These are phyloP conservation scores for Valencia hispanica DNA, from an alignment of 2,797 vertebrate genomes.

Conservation along the genomic window DNA sequence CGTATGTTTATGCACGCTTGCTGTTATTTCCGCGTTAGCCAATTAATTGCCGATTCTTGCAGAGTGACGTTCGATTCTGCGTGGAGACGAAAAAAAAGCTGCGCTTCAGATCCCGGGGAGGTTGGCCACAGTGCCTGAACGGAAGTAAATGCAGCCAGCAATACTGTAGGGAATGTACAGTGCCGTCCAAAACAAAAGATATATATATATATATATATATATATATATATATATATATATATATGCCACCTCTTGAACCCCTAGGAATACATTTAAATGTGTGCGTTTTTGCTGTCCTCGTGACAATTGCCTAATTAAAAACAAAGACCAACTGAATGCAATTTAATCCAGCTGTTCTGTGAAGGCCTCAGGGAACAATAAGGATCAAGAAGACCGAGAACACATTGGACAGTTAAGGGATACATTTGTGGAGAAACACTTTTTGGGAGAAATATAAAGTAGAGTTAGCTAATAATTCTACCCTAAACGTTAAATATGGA, in stretches of 20 bases:
- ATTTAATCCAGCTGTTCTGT: not conserved
- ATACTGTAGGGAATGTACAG: too few species aligned
- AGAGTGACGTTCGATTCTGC: slow-evolving; percentile 36
- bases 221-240: too few species aligned
- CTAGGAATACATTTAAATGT: not conserved
- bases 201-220: too few species aligned
- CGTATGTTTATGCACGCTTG: slow-evolving; percentile 18
- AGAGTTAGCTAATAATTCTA: too few species aligned
- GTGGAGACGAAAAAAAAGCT: slow-evolving; percentile 28
- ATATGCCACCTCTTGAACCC: not conserved
- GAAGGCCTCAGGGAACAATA: too few species aligned
- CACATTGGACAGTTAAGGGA: too few species aligned
- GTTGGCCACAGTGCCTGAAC: slow-evolving; percentile 37
- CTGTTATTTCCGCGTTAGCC: slow-evolving; percentile 16
- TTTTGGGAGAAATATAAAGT: too few species aligned
- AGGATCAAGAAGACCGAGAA: too few species aligned
- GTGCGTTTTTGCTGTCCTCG: not conserved
- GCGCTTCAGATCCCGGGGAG: slow-evolving; percentile 56
- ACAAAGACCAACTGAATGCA: not conserved
- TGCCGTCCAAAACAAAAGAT: not conserved
- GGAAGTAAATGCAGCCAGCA: slow-evolving; percentile 49
- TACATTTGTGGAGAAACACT: too few species aligned
- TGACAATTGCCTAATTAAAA: not conserved
- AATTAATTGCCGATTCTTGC: slow-evolving; percentile 35
- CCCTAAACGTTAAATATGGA: too few species aligned